Evolutionary conservation across 2,888 invertebrate species (phyloP), one percentile per base, ranked within the genome.

Genomic region (Volucella zonaria): DNA sequence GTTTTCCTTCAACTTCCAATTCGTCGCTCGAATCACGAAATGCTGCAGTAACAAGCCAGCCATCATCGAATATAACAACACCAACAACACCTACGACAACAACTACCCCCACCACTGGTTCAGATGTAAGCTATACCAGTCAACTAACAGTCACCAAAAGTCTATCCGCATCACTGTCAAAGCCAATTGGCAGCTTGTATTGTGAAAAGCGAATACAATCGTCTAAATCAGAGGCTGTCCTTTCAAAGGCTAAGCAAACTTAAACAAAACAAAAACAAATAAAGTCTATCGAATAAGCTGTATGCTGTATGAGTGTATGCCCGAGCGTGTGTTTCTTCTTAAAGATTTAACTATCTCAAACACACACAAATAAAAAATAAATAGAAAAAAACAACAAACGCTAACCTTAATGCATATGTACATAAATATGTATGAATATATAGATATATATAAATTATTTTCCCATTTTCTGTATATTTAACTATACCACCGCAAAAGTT

Each of bases 151-250:
- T 90, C 56, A 91, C 91, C 45, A 91, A 91, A 83, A 91, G 90
- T 76, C 83, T 92, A 67, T 88, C 91, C 3, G 89, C 91, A 11
- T 90, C 92, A 6, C 86, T 91, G 79, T 89, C 90, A 23, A 90
- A 90, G 76, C 90, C 91, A 2, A 89, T 91, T 43, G 91, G 91
- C 70, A 91, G 90, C 77, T 88, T 92, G 15, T 92, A 89, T 81
- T 92, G 92, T 76, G 92, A 92, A 86, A 91, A 92, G 87, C 91
- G 92, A 43, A 87, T 92, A 82, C 90, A 91, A 87, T 89, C 89
- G 59, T 91, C 91, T 11, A 91, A 91, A 88, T 91, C 92, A 64
- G 92, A 92, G 88, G 91, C 90, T 31, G 86, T 90, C 31, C 88
- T 90, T 9, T 82, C 87, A 14, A 87, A 86, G 78, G 71, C 79